Evolutionary conservation across 2,113 vertebrate genomes (phyloP).

Genomic region (Notarius quadriscutis): DNA sequence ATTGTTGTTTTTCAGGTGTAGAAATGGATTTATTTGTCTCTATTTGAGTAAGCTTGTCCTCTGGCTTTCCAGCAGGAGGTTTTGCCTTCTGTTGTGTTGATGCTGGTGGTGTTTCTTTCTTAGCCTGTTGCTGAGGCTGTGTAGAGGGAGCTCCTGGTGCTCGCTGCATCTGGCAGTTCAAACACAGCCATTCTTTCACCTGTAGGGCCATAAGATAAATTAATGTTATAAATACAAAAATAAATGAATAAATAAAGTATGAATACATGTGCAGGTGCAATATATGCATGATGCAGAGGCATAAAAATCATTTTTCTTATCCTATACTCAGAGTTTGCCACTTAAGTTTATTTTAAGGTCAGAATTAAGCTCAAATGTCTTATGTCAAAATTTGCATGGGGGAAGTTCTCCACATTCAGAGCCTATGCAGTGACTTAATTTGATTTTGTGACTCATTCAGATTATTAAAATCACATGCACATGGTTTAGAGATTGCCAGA

Average conservation of each 20-base stretch:
- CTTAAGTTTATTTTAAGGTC: neutral
- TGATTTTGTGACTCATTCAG: neutral
- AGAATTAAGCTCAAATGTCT: neutral
- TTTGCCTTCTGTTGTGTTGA: slow-evolving; percentile 20
- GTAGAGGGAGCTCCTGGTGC: slow-evolving; percentile 43
- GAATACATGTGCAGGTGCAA: slow-evolving; percentile 27
- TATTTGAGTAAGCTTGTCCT: slow-evolving; percentile 51
- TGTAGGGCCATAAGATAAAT: slow-evolving; percentile 41
- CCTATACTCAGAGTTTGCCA: neutral
- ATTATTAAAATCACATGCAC: neutral
- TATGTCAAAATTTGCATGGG: neutral
- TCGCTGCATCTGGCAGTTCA: slow-evolving; percentile 91
- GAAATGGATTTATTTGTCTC: slow-evolving; percentile 52
- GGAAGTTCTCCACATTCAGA: neutral
- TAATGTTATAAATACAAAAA: neutral
- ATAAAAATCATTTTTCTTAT: neutral
- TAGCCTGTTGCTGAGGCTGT: slow-evolving; percentile 56
- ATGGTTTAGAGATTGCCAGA: neutral
- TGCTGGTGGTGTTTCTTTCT: slow-evolving; percentile 35
- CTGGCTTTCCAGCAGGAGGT: slow-evolving; percentile 52
- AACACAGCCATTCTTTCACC: slow-evolving; percentile 88
- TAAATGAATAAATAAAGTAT: neutral
- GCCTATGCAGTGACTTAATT: neutral
- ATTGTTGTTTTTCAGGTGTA: slow-evolving; percentile 39
- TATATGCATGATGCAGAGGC: neutral